phyloP scores from a whole-genome alignment of 1,140 invertebrate species.

The Nymphalis io region DNA sequence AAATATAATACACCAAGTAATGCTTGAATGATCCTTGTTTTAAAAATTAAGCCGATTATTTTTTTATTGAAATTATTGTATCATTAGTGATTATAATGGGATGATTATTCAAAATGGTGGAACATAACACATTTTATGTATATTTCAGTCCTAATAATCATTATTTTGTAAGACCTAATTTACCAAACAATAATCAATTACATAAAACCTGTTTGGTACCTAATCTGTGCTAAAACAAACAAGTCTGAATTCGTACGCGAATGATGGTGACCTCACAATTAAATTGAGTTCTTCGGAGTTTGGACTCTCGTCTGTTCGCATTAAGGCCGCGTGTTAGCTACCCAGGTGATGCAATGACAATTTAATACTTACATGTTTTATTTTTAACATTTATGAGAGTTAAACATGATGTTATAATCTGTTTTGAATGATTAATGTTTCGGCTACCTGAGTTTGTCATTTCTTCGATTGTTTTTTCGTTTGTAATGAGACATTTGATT shows the following conservation, averaged over 20 bases:
- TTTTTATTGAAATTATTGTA: too few relatives aligned
- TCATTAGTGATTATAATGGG: too few relatives aligned
- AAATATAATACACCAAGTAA: too few relatives aligned
- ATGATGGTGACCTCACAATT: conserved; percentile 11
- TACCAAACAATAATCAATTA: not conserved
- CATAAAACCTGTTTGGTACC: conserved; percentile 1
- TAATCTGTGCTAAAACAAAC: conserved; percentile 5
- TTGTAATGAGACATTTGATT: not conserved
- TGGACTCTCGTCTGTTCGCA: conserved; percentile 11
- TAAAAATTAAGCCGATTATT: too few relatives aligned
- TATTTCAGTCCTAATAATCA: too few relatives aligned
- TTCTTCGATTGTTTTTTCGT: not conserved
- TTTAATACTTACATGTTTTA: conserved; percentile 2
- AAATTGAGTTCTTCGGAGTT: conserved; percentile 24
- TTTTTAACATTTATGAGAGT: conserved; percentile 13
- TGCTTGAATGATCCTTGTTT: too few relatives aligned
- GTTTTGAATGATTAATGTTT: not conserved
- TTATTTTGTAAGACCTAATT: too few relatives aligned
- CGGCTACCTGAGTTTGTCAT: not conserved
- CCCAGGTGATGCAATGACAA: conserved; percentile 24
- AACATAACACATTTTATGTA: too few relatives aligned
- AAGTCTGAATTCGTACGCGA: not conserved
- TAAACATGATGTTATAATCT: conserved; percentile 10
- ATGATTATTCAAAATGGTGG: too few relatives aligned
- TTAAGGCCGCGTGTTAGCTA: conserved; percentile 10